These are phyloP conservation scores for Netelia fuscicornis DNA, from an alignment of 2,888 invertebrate genomes.

Conservation along the genomic window DNA sequence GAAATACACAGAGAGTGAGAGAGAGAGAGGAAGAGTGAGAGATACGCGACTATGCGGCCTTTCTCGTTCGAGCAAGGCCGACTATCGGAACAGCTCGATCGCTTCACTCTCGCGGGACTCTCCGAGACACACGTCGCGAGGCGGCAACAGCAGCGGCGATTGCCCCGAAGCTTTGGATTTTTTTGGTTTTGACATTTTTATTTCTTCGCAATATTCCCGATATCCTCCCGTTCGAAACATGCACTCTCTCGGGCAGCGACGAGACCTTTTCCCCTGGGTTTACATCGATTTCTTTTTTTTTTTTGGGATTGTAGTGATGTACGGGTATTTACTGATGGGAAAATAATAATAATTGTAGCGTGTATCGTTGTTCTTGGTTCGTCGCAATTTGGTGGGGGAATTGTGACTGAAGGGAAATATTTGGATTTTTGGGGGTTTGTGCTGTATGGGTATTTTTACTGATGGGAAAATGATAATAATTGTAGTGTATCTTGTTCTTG, in stretches of 20 bases:
- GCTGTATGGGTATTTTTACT: too few species aligned
- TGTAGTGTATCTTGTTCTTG: too few species aligned
- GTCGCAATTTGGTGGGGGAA: too few species aligned
- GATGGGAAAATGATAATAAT: too few species aligned
- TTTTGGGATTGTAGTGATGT: too few species aligned
- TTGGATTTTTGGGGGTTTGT: too few species aligned
- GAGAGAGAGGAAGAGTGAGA: neutral
- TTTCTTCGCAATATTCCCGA: conserved; percentile 24
- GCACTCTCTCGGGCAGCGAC: conserved; percentile 39
- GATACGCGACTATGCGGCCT: conserved; percentile 68
- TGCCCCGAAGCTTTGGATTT: conserved; percentile 43
- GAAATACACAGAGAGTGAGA: neutral
- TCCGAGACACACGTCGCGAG: conserved; percentile 40
- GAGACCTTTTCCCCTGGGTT: conserved; percentile 41
- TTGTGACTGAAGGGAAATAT: too few species aligned
- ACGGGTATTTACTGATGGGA: neutral
- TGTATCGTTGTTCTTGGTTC: too few species aligned
- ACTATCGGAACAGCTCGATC: conserved; percentile 69
- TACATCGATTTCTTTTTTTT: conserved; percentile 2
- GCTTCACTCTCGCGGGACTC: conserved; percentile 54
- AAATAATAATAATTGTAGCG: too few species aligned
- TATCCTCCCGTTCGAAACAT: conserved; percentile 38
- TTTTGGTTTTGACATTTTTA: neutral
- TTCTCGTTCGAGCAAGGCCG: conserved; percentile 72
- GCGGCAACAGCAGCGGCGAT: conserved; percentile 21